Evolutionary conservation across 2,888 invertebrate genomes (phyloP), one percentile per base, ranked within the genome.

Genomic region (Epistrophe eligans): DNA sequence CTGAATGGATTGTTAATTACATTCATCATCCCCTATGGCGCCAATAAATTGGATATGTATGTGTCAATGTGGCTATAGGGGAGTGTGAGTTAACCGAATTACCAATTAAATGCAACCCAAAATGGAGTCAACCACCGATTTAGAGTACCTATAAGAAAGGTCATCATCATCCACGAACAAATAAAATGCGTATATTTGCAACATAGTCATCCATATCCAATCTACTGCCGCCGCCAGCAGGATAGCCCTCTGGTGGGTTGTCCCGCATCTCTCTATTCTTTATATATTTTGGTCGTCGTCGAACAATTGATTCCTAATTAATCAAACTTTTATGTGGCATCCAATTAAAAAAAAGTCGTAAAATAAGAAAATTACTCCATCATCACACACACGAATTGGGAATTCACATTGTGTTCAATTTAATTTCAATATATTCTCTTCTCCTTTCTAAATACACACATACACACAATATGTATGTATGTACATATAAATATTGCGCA

Each of bases 281-380:
- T 43, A 15, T 2, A 38, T 50, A 19, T 50, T 67, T 67, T 50
- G 8, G 19, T 10, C 24, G 19, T 10, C 24, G 19, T 10, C 24
- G 62, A 82, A 85, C 81, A 85, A 87, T 87, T 87, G 82, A 87
- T 87, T 76, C 58, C 74, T 79, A 87, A 83, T 87, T 87, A 87
- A 87, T 87, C 87, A 87, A 87, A 87, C 66, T 87, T 87, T 83
- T 87, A 83, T 87, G 79, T 87, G 87, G 83, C 76, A 66, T 83
- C 79, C 66, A 87, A 87, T 87, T 87, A 87, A 87, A 87, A 87
- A 85, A 83, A 45, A 66, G 67, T 67, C 72, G 66, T 87, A 83
- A 87, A 87, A 76, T 67, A 82, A 60, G 66, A 50, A 77, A 80
- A 80, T 80, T 66, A 72, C 80, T 77, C 32, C 19, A 45, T 19